These are phyloP conservation scores for Macaria liturata DNA, from an alignment of 2,888 invertebrate genomes.

Conservation along the genomic window DNA sequence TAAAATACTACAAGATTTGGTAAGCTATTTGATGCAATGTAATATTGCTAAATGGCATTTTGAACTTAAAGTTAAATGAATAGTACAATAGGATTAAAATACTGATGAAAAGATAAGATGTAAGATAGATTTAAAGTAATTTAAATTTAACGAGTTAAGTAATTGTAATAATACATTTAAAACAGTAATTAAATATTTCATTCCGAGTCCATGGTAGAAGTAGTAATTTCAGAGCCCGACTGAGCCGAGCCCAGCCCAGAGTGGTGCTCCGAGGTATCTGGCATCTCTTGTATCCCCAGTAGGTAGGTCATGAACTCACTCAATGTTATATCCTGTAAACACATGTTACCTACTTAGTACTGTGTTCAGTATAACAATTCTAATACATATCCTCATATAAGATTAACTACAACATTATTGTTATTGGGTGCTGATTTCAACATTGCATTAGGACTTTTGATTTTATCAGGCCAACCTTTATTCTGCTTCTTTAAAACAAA, in stretches of 20 bases:
- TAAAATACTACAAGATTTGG: constrained; percentile 30
- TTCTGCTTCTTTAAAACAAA: no score
- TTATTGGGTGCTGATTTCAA: no score
- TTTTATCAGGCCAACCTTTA: no score
- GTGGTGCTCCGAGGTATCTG: constrained; percentile 50
- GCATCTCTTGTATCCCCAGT: constrained; percentile 75
- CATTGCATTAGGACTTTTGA: no score
- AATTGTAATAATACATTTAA: constrained; percentile 24
- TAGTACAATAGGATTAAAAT: not conserved
- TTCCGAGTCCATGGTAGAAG: constrained; percentile 39
- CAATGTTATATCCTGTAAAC: constrained; percentile 66
- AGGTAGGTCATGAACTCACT: constrained; percentile 68
- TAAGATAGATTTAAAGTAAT: constrained; percentile 6
- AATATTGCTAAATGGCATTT: constrained; percentile 12
- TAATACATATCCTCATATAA: no score
- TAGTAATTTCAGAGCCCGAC: constrained; percentile 35
- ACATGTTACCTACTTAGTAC: not conserved
- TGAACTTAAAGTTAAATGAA: not conserved
- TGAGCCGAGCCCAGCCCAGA: constrained; percentile 44
- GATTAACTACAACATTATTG: no score
- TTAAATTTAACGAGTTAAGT: constrained; percentile 25
- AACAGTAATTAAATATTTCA: constrained; percentile 29
- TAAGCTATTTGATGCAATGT: constrained; percentile 24
- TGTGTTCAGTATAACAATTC: no score
- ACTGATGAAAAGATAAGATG: constrained; percentile 7